phyloP scores from a whole-genome alignment of 1,140 invertebrate species.

The Lepidurus couesii region DNA sequence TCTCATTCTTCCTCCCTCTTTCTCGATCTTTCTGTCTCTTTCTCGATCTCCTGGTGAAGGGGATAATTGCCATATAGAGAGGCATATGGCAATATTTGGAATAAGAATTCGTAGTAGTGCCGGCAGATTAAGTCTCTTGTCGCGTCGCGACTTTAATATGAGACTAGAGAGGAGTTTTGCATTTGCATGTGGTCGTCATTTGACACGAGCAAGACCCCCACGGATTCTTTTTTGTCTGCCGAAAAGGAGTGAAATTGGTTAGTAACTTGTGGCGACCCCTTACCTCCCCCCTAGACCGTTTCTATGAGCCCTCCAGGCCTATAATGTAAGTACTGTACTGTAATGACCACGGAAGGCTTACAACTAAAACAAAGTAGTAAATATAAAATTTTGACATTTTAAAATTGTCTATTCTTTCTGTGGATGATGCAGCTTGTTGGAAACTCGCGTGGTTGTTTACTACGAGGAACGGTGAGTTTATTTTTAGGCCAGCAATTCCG shows the following conservation, averaged over 20 bases:
- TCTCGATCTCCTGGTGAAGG: not conserved
- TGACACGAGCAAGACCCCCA: constrained; percentile 9
- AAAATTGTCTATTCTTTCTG: not conserved
- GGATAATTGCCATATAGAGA: not conserved
- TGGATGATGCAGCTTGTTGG: not conserved
- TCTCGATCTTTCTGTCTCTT: too few relatives aligned
- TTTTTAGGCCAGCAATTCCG: constrained; percentile 16
- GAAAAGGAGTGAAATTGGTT: not conserved
- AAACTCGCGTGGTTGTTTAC: not conserved
- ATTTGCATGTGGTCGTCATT: constrained; percentile 22
- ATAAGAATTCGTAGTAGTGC: not conserved
- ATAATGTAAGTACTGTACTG: not conserved
- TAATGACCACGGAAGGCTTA: not conserved
- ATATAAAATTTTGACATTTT: not conserved
- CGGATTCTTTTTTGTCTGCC: constrained; percentile 11
- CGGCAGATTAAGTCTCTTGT: not conserved
- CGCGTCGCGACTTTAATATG: not conserved
- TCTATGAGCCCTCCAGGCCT: constrained; percentile 20
- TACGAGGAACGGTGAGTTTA: not conserved
- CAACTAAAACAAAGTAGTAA: not conserved
- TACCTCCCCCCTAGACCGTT: not conserved
- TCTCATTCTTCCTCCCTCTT: too few relatives aligned
- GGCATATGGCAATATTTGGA: constrained; percentile 15
- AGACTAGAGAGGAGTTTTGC: not conserved
- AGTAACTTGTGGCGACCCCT: constrained; percentile 4